phyloP scores from a whole-genome alignment of 1,140 invertebrate species.

The Drosophila nebulosa region DNA sequence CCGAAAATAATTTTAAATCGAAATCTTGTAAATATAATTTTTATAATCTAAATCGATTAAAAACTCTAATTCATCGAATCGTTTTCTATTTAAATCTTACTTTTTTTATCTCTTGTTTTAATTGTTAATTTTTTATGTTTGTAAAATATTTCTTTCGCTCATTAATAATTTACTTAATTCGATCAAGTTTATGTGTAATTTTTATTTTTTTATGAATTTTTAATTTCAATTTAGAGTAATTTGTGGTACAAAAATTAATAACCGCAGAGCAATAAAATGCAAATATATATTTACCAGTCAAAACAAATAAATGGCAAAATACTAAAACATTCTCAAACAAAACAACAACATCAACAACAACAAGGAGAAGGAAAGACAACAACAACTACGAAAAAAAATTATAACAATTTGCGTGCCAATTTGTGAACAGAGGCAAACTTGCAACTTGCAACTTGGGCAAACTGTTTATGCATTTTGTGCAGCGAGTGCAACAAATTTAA shows the following conservation, averaged over 20 bases:
- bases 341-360: no score
- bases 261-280: neutral
- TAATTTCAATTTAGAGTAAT: neutral
- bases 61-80: neutral
- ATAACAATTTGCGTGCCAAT: conserved; percentile 70
- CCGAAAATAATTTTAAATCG: no score
- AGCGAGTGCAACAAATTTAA: conserved; percentile 77
- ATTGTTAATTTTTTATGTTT: no score
- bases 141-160: no score
- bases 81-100: no score
- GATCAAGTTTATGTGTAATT: neutral
- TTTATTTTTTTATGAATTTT: neutral
- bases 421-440: conserved; percentile 57
- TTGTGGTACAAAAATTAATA: neutral
- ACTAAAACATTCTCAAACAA: neutral
- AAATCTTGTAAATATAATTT: no score
- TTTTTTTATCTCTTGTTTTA: no score
- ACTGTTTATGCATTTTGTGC: conserved; percentile 77
- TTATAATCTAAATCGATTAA: no score
- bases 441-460: conserved; percentile 23
- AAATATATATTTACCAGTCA: conserved; percentile 27
- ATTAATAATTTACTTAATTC: neutral
- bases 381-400: neutral
- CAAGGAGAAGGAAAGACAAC: no score
- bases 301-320: conserved; percentile 44